These are phyloP conservation scores for Ceriagrion tenellum DNA, from an alignment of 2,888 invertebrate genomes.

Conservation along the genomic window DNA sequence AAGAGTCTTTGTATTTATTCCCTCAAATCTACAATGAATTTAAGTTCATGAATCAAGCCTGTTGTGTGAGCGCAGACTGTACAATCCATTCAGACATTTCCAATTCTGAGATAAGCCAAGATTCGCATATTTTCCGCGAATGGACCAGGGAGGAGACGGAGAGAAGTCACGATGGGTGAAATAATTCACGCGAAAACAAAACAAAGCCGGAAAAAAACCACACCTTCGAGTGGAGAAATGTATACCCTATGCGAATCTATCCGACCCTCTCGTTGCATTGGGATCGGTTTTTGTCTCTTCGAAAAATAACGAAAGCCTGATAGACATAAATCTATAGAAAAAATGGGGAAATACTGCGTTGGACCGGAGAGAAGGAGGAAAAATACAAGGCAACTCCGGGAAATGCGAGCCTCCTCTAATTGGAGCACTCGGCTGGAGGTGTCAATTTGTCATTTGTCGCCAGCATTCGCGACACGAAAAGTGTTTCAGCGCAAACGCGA, in stretches of 20 bases:
- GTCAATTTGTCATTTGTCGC: not conserved
- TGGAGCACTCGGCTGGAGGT: not conserved
- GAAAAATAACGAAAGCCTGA: not conserved
- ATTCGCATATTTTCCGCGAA: too few relatives aligned
- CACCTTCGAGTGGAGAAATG: not conserved
- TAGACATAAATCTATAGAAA: not conserved
- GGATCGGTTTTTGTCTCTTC: not conserved
- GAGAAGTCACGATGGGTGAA: not conserved
- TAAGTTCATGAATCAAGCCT: too few relatives aligned
- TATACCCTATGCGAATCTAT: not conserved
- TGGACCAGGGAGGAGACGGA: too few relatives aligned
- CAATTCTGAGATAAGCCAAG: too few relatives aligned
- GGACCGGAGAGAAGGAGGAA: not conserved
- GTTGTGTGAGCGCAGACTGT: too few relatives aligned
- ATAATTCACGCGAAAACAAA: not conserved
- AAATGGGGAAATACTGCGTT: not conserved
- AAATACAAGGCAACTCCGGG: not conserved
- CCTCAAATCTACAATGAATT: too few relatives aligned
- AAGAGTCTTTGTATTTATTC: too few relatives aligned
- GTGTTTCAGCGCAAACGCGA: not conserved
- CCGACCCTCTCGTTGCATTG: not conserved
- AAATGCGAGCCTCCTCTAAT: not conserved
- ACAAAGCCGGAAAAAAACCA: not conserved
- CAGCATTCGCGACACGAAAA: not conserved
- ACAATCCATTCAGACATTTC: too few relatives aligned